A percentile compares a stretch with the other conserved stretches of the same genome.
phyloP scores from a whole-genome alignment of 2,113 vertebrate species.

The Pionites leucogaster region DNA sequence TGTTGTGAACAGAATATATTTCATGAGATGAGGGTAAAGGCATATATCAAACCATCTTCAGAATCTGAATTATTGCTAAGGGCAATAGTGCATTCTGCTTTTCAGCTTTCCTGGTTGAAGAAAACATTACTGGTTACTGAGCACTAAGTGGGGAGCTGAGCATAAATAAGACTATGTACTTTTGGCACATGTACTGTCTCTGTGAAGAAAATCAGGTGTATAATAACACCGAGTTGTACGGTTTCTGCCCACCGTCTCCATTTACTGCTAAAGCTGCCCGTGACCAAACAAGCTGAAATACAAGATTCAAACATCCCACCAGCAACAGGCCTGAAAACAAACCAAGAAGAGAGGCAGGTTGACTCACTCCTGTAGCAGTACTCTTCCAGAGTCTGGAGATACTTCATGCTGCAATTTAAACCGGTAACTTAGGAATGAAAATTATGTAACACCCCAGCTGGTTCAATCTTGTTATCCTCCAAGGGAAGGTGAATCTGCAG shows the following conservation, averaged over 20 bases:
- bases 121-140: not conserved
- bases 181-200: not conserved
- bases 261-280: not conserved
- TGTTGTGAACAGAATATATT: not conserved
- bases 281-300: not conserved
- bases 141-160: not conserved
- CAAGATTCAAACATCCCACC: not conserved
- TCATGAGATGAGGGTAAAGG: not conserved
- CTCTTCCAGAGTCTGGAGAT: not conserved
- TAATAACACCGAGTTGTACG: not conserved
- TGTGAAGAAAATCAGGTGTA: not conserved
- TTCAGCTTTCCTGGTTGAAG: not conserved
- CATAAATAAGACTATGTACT: not conserved
- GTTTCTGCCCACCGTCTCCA: not conserved
- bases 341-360: not conserved
- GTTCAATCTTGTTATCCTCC: not conserved
- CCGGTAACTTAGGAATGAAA: not conserved
- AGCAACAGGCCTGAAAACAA: not conserved
- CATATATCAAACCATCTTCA: not conserved
- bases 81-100: not conserved
- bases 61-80: not conserved
- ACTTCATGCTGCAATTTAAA: not conserved
- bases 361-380: not conserved
- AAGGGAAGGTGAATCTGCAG: not conserved
- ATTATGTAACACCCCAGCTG: not conserved